A percentile compares a stretch with the other conserved stretches of the same genome.
These are phyloP conservation scores for Smithornis capensis DNA, from an alignment of 2,113 vertebrate genomes.

Conservation along the genomic window DNA sequence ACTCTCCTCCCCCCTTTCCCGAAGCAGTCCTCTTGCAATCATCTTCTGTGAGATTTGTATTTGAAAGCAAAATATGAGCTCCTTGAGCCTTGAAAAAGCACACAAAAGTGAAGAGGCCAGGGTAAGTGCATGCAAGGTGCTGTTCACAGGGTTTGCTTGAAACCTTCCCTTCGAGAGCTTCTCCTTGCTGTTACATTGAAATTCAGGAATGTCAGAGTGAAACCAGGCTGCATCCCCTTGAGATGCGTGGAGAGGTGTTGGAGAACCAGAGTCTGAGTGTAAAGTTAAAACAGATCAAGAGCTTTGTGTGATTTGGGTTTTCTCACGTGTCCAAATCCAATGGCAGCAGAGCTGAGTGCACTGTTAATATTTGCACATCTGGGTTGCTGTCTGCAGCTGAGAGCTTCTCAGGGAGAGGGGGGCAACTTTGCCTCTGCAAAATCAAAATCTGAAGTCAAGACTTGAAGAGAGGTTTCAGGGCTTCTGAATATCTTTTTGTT, in stretches of 20 bases:
- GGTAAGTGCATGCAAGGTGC: neutral
- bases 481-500: neutral
- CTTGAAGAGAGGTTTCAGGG: neutral
- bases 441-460: neutral
- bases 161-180: neutral
- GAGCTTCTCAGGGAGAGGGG: neutral
- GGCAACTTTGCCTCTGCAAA: neutral
- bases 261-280: neutral
- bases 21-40: neutral
- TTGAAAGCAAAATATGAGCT: conserved; percentile 1
- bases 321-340: neutral
- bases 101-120: neutral
- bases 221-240: neutral
- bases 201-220: neutral
- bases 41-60: neutral
- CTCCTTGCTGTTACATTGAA: neutral
- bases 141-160: neutral
- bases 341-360: neutral
- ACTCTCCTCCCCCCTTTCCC: neutral
- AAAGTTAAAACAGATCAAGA: neutral
- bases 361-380: neutral
- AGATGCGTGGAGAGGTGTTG: neutral
- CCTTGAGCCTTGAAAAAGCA: neutral
- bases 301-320: neutral
- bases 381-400: neutral